phyloP scores from a whole-genome alignment of 2,888 invertebrate species.

The Eilema griseolum region DNA sequence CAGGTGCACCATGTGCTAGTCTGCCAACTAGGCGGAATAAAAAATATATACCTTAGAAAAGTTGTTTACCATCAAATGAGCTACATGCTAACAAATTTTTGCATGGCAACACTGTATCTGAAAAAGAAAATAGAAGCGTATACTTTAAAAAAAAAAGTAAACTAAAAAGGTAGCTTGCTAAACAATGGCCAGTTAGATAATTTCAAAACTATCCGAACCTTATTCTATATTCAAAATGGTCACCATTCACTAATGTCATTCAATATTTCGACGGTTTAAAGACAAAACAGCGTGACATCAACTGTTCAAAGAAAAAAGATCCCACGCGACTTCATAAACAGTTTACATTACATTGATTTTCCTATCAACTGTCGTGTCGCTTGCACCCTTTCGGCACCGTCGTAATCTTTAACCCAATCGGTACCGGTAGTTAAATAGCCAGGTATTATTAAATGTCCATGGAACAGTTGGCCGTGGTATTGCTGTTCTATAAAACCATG shows the following conservation, averaged over 20 bases:
- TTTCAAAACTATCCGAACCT: background rate
- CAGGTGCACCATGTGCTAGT: no score
- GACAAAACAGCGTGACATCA: background rate
- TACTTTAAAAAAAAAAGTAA: background rate
- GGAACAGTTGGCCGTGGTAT: conserved; percentile 20
- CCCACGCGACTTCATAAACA: background rate
- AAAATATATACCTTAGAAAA: no score
- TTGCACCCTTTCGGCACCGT: background rate
- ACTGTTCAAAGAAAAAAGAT: background rate
- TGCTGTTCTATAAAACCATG: conserved; percentile 53
- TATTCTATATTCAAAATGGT: conserved; percentile 6
- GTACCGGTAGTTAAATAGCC: conserved; percentile 15
- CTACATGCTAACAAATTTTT: background rate
- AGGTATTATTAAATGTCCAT: conserved; percentile 14
- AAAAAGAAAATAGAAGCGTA: background rate
- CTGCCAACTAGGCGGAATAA: no score
- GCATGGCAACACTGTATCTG: background rate
- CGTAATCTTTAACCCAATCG: conserved; percentile 1
- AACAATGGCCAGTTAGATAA: background rate
- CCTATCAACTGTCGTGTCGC: background rate
- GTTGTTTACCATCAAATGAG: no score
- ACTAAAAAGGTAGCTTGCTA: background rate
- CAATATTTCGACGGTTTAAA: background rate
- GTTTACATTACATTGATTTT: background rate
- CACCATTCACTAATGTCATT: background rate